phyloP scores from a whole-genome alignment of 23 tunicate species.

The Styela plicata region DNA sequence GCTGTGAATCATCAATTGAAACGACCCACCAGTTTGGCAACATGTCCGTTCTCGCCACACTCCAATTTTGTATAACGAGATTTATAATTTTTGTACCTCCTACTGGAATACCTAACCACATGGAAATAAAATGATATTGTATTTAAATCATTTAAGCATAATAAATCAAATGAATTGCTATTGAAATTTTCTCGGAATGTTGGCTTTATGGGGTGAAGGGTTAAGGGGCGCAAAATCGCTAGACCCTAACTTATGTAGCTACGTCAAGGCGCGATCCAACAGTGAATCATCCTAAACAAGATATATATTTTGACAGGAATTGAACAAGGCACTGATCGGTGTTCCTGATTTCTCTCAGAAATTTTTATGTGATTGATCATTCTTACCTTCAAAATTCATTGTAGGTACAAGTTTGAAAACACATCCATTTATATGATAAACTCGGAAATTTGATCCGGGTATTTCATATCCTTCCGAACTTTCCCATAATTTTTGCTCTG shows the following conservation, averaged over 20 bases:
- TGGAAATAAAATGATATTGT: not conserved
- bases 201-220: too few relatives aligned
- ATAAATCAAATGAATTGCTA: too few relatives aligned
- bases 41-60: conserved; percentile 59
- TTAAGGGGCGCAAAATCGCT: too few relatives aligned
- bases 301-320: too few relatives aligned
- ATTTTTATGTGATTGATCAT: too few relatives aligned
- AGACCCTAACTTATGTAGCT: too few relatives aligned
- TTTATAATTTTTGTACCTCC: not conserved
- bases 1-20: not conserved
- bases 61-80: conserved; percentile 64
- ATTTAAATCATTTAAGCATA: too few relatives aligned
- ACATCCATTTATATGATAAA: conserved; percentile 54
- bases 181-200: too few relatives aligned
- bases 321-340: too few relatives aligned
- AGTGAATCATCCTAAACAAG: too few relatives aligned
- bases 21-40: conserved; percentile 72
- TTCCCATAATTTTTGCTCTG: not conserved
- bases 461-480: conserved; percentile 33
- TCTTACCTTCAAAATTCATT: conserved; percentile 9
- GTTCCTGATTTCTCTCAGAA: too few relatives aligned
- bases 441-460: conserved; percentile 23
- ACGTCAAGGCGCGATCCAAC: too few relatives aligned
- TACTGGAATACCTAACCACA: not conserved
- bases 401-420: conserved; percentile 57